A percentile compares a stretch with the other conserved stretches of the same genome.
These are phyloP conservation scores for Entomyzon cyanotis DNA, from an alignment of 2,113 vertebrate species.

Conservation along the genomic window DNA sequence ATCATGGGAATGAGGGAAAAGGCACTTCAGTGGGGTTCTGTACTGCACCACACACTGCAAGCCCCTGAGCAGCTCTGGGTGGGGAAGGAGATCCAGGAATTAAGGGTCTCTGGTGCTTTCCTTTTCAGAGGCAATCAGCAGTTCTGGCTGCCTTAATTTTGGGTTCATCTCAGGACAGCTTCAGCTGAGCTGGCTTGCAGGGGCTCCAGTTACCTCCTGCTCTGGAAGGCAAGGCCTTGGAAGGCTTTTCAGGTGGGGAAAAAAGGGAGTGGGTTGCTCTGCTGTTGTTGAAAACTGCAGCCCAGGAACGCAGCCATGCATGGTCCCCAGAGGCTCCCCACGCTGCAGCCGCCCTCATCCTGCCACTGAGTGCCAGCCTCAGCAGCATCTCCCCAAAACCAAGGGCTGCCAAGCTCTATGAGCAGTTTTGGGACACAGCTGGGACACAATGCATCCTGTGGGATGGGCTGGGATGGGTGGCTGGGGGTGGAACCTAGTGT, in stretches of 20 bases:
- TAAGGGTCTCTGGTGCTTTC: neutral
- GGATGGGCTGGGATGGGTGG: neutral
- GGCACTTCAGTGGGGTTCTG: neutral
- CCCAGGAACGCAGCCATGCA: fast-evolving
- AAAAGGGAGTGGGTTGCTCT: neutral
- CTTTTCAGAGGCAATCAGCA: neutral
- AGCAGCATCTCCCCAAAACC: fast-evolving
- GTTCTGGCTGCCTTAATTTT: neutral
- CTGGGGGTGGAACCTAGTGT: fast-evolving
- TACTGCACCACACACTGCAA: fast-evolving
- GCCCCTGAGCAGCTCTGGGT: neutral
- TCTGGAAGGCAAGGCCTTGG: neutral
- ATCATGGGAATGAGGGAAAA: neutral
- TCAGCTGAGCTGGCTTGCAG: neutral
- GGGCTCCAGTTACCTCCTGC: neutral
- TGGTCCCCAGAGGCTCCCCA: neutral
- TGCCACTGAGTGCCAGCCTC: neutral
- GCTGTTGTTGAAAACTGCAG: neutral
- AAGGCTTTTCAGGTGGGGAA: neutral
- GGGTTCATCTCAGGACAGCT: neutral
- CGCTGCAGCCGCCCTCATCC: neutral
- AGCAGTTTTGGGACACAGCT: neutral
- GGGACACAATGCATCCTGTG: too few relatives aligned
- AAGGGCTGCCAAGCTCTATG: fast-evolving
- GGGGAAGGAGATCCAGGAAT: neutral